Evolutionary conservation across 2,113 vertebrate species (phyloP).

Genomic region (Siphamia tubifer): DNA sequence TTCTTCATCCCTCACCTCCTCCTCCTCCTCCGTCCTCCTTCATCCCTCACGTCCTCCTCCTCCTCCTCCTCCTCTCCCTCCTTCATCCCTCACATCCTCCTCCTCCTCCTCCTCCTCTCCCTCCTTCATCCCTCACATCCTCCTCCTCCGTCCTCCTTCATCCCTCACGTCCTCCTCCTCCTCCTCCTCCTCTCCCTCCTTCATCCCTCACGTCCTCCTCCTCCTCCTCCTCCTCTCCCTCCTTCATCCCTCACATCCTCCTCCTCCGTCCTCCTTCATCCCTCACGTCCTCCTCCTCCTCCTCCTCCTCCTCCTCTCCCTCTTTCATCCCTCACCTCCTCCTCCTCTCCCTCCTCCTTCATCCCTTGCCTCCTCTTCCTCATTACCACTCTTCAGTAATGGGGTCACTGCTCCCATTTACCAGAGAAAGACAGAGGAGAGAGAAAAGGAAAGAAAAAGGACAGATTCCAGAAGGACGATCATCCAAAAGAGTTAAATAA

Average conservation of each 20-base stretch:
- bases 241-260: too few relatives aligned
- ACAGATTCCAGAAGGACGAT: neutral
- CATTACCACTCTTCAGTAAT: slow-evolving; percentile 63
- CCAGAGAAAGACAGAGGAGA: slow-evolving; percentile 58
- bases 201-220: too few relatives aligned
- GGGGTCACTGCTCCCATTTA: slow-evolving; percentile 81
- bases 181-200: too few relatives aligned
- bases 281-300: too few relatives aligned
- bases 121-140: too few relatives aligned
- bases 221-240: too few relatives aligned
- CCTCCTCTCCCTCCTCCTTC: slow-evolving; percentile 57
- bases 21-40: slow-evolving; percentile 57
- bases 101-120: too few relatives aligned
- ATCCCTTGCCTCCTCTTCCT: slow-evolving; percentile 49
- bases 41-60: slow-evolving; percentile 51
- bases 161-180: slow-evolving; percentile 50
- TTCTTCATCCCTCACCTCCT: too few relatives aligned
- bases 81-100: too few relatives aligned
- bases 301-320: too few relatives aligned
- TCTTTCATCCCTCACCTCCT: too few relatives aligned
- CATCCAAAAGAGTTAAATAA: slow-evolving; percentile 73
- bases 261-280: slow-evolving; percentile 56
- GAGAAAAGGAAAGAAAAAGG: slow-evolving; percentile 15
- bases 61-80: too few relatives aligned
- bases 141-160: slow-evolving; percentile 53